These are phyloP conservation scores for Hippopotamus amphibius DNA, from an alignment of 2,113 vertebrate species.

Conservation along the genomic window DNA sequence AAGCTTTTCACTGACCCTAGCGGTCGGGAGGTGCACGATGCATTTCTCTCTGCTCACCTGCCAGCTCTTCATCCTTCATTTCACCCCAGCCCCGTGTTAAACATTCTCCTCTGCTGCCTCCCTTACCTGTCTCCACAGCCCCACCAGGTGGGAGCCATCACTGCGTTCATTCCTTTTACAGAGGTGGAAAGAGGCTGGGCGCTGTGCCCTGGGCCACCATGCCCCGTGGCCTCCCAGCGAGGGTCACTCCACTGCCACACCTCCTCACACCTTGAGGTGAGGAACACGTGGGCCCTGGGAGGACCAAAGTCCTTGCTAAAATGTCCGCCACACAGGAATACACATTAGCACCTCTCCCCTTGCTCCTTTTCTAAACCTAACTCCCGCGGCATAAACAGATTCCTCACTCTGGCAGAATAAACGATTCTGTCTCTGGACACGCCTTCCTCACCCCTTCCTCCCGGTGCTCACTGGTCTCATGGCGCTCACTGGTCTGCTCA, in stretches of 20 bases:
- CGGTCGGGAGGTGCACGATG: fast-evolving
- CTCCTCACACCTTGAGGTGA: not conserved
- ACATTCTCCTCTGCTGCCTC: too few relatives aligned
- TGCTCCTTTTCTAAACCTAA: not conserved
- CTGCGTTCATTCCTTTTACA: fast-evolving
- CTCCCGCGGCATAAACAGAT: not conserved
- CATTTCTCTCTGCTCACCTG: not conserved
- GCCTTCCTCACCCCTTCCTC: not conserved
- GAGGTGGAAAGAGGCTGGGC: not conserved
- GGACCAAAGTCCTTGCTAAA: not conserved
- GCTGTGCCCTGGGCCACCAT: fast-evolving
- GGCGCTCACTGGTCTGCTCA: too few relatives aligned
- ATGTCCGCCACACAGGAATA: not conserved
- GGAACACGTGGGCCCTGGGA: not conserved
- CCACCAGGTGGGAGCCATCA: fast-evolving
- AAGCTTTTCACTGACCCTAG: not conserved
- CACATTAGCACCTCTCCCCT: not conserved
- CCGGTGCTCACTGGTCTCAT: not conserved
- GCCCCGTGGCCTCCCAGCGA: fast-evolving
- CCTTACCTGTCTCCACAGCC: too few relatives aligned
- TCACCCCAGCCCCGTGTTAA: not conserved
- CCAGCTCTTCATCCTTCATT: fast-evolving
- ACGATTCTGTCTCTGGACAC: fast-evolving
- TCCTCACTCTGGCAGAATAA: not conserved
- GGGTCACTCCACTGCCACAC: too few relatives aligned